Percentiles rank a stretch among this genome's conserved stretches.
Evolutionary conservation across 2,113 vertebrate species (phyloP).

Genomic region (Notarius quadriscutis): DNA sequence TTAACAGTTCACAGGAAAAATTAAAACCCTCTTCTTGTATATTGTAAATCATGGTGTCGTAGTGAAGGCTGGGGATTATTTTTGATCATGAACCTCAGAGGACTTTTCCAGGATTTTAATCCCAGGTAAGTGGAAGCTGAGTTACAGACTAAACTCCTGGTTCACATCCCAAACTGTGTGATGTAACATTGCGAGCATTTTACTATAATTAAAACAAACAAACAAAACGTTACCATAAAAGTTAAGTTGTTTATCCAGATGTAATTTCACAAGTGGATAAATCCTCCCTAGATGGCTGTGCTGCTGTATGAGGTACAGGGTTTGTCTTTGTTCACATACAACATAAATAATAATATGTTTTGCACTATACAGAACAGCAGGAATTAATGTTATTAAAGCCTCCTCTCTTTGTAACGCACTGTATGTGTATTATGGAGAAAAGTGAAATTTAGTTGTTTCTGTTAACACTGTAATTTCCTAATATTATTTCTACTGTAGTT

Average conservation of each 20-base stretch:
- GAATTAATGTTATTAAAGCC: background rate
- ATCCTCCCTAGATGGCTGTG: background rate
- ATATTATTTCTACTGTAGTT: too few species aligned
- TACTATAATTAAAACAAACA: too few species aligned
- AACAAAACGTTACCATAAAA: too few species aligned
- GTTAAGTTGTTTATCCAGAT: background rate
- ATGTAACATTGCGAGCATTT: too few species aligned
- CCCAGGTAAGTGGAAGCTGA: slow-evolving; percentile 16
- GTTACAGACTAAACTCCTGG: background rate
- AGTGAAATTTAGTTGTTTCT: background rate
- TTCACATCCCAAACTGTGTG: too few species aligned
- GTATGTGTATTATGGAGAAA: background rate
- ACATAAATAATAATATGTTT: background rate
- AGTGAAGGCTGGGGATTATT: background rate
- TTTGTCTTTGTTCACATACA: background rate
- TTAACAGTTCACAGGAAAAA: background rate
- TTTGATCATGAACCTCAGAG: slow-evolving; percentile 41
- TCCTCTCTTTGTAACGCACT: background rate
- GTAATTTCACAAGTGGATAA: background rate
- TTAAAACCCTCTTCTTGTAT: too few species aligned
- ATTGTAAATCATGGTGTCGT: slow-evolving; percentile 7
- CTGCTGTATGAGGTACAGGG: background rate
- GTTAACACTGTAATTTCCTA: too few species aligned
- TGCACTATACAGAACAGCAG: background rate
- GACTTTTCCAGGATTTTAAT: slow-evolving; percentile 46